Evolutionary conservation across 2,888 invertebrate species (phyloP).

Genomic region (Lymantria monacha): DNA sequence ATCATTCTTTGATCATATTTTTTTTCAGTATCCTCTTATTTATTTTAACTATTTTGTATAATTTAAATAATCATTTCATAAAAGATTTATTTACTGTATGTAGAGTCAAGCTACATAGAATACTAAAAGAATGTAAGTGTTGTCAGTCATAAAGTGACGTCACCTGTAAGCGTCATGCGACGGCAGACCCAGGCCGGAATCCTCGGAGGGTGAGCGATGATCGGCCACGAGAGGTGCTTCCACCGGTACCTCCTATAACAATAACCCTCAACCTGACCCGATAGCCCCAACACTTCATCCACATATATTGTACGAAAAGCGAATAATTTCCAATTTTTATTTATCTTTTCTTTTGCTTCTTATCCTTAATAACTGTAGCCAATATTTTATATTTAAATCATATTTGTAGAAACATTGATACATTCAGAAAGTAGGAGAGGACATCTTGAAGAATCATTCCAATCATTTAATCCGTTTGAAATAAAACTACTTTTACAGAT

Average conservation of each 20-base stretch:
- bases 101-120: constrained; percentile 10
- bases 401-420: not conserved
- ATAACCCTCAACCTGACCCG: constrained; percentile 80
- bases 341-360: not conserved
- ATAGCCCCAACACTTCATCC: constrained; percentile 35
- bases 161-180: constrained; percentile 87
- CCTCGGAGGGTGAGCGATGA: constrained; percentile 94
- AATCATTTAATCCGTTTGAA: constrained; percentile 7
- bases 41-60: not conserved
- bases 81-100: constrained; percentile 1
- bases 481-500: too few species aligned
- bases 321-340: constrained; percentile 14
- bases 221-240: constrained; percentile 84
- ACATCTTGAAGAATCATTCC: constrained; percentile 15
- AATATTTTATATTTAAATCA: not conserved
- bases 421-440: constrained; percentile 1
- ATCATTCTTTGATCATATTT: constrained; percentile 18
- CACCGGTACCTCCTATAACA: constrained; percentile 81
- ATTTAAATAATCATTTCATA: not conserved
- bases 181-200: constrained; percentile 96
- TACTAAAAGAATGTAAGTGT: constrained; percentile 29
- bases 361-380: constrained; percentile 1
- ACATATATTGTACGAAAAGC: constrained; percentile 15
- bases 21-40: constrained; percentile 1
- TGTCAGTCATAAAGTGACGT: constrained; percentile 48